Evolutionary conservation across 2,888 invertebrate species (phyloP).

Genomic region (Spatulosminthurus flaviceps): DNA sequence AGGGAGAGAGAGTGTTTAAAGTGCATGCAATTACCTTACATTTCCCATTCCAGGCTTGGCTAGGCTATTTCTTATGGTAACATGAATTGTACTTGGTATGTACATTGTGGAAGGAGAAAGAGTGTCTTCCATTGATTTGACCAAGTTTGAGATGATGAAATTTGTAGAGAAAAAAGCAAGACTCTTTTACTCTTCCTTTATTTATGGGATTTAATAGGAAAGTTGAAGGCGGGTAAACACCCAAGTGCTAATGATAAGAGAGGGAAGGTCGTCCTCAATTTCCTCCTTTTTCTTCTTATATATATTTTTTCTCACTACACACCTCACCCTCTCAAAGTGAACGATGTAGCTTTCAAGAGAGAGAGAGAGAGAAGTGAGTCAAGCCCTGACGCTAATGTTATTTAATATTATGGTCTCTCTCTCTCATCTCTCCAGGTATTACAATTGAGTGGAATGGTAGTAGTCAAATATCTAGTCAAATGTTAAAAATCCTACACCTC

Average conservation of each 20-base stretch:
- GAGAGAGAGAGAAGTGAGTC: no score
- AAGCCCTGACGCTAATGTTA: conserved; percentile 28
- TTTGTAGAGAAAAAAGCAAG: conserved; percentile 16
- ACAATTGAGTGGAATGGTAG: no score
- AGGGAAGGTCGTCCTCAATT: conserved; percentile 41
- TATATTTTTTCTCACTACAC: not conserved
- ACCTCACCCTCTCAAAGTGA: no score
- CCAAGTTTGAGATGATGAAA: conserved; percentile 34
- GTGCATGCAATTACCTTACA: conserved; percentile 32
- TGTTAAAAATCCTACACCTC: no score
- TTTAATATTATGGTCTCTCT: not conserved
- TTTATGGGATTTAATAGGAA: conserved; percentile 42
- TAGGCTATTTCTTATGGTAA: no score
- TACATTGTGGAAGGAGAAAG: no score
- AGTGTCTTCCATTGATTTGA: conserved; percentile 29
- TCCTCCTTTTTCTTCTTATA: not conserved
- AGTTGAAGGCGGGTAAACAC: conserved; percentile 42
- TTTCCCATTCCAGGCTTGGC: no score
- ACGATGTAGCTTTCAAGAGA: not conserved
- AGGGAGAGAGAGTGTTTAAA: conserved; percentile 43
- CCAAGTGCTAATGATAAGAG: conserved; percentile 42
- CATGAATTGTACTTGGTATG: no score
- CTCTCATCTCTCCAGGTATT: not conserved
- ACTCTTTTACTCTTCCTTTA: conserved; percentile 23
- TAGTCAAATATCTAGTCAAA: no score